Evolutionary conservation across 2,113 vertebrate genomes (phyloP).

Genomic region (Progne subis): DNA sequence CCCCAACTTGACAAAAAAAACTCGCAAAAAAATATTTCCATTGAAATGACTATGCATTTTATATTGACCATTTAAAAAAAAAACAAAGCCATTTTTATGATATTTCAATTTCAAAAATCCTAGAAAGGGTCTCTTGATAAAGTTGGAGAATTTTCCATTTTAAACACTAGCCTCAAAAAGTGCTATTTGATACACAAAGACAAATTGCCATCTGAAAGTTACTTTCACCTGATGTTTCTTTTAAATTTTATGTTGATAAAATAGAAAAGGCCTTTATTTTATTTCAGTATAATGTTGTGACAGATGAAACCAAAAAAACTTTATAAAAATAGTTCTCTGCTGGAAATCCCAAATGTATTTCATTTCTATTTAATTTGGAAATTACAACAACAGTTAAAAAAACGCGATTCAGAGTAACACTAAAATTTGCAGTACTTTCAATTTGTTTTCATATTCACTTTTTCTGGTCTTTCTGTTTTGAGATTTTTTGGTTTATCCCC

Average conservation of each 20-base stretch:
- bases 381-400: neutral
- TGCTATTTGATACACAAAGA: neutral
- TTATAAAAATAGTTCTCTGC: neutral
- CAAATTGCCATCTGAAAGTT: neutral
- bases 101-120: neutral
- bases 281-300: neutral
- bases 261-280: neutral
- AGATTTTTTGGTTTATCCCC: rapidly evolving
- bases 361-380: neutral
- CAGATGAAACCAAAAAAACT: neutral
- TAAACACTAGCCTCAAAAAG: neutral
- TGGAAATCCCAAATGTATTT: neutral
- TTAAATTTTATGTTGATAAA: neutral
- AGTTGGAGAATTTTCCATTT: neutral
- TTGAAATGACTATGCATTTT: neutral
- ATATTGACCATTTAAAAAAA: neutral
- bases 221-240: neutral
- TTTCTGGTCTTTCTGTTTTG: neutral
- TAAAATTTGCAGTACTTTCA: neutral
- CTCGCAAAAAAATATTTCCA: neutral
- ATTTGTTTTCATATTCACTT: neutral
- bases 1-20: neutral
- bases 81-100: neutral
- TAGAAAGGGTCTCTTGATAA: neutral
- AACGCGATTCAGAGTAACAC: neutral